Percentiles rank a stretch among this genome's conserved stretches.
Evolutionary conservation across 2,113 vertebrate genomes (phyloP).

Genomic region (Charina bottae): DNA sequence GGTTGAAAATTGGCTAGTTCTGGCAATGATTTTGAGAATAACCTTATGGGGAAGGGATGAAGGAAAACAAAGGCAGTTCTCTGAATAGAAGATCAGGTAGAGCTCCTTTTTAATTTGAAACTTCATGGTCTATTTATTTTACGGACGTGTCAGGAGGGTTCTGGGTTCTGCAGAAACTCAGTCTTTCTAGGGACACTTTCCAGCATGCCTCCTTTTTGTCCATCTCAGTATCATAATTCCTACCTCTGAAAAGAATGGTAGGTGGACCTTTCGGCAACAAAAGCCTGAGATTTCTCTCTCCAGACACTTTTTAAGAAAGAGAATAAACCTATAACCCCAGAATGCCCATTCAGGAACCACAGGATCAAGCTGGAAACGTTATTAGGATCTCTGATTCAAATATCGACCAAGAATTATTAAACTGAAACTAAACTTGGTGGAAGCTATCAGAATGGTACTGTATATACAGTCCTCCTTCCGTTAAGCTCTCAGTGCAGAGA

Average conservation of each 20-base stretch:
- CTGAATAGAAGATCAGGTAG: no score
- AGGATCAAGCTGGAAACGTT: no score
- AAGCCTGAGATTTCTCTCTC: no score
- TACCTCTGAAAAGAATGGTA: no score
- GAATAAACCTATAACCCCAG: no score
- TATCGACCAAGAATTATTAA: no score
- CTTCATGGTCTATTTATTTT: not conserved
- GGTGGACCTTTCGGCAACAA: no score
- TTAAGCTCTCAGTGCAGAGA: no score
- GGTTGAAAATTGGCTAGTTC: not conserved
- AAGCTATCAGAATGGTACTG: not conserved
- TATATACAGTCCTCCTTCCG: not conserved
- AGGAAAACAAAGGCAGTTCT: not conserved
- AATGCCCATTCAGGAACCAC: no score
- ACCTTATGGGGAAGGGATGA: not conserved
- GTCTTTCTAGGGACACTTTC: not conserved
- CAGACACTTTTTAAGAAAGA: no score
- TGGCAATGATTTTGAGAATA: not conserved
- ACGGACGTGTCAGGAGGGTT: not conserved
- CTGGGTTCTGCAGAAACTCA: not conserved
- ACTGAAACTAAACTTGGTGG: not conserved
- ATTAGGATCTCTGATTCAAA: no score
- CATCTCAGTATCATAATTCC: no score
- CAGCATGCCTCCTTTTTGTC: not conserved
- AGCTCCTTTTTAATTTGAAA: not conserved